phyloP scores from a whole-genome alignment of 2,888 invertebrate species.

The Lithophane semibrunnea region DNA sequence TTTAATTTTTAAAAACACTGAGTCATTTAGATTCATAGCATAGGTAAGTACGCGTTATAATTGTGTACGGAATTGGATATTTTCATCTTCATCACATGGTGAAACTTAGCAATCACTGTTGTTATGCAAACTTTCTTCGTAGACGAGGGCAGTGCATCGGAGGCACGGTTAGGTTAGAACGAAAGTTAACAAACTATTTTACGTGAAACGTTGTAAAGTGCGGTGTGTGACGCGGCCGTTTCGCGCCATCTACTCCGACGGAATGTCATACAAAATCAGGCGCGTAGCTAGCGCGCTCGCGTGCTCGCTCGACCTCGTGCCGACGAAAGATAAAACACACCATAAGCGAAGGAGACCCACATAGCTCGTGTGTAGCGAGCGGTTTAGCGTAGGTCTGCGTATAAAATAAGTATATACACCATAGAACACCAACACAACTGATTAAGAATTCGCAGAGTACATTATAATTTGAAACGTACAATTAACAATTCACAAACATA shows the following conservation, averaged over 20 bases:
- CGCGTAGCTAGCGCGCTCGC: constrained; percentile 62
- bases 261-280: constrained; percentile 73
- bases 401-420: constrained; percentile 53
- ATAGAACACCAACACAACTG: constrained; percentile 23
- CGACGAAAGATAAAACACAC: constrained; percentile 73
- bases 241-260: constrained; percentile 76
- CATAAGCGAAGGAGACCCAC: constrained; percentile 73
- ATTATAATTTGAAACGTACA: constrained; percentile 13
- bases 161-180: constrained; percentile 68
- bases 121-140: constrained; percentile 36
- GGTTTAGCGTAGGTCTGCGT: constrained; percentile 57
- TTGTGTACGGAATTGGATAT: constrained; percentile 68
- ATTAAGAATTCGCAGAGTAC: constrained; percentile 40
- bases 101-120: constrained; percentile 55
- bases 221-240: constrained; percentile 76
- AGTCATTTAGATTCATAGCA: constrained; percentile 81
- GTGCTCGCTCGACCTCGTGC: constrained; percentile 59
- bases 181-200: constrained; percentile 75
- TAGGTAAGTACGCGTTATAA: constrained; percentile 69
- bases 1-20: constrained; percentile 82
- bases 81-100: constrained; percentile 71
- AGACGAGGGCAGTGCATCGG: constrained; percentile 34
- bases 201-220: constrained; percentile 70
- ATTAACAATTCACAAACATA: background rate
- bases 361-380: constrained; percentile 46